These are phyloP conservation scores for Xiphophorus hellerii DNA, from an alignment of 2,113 vertebrate genomes.

Conservation along the genomic window DNA sequence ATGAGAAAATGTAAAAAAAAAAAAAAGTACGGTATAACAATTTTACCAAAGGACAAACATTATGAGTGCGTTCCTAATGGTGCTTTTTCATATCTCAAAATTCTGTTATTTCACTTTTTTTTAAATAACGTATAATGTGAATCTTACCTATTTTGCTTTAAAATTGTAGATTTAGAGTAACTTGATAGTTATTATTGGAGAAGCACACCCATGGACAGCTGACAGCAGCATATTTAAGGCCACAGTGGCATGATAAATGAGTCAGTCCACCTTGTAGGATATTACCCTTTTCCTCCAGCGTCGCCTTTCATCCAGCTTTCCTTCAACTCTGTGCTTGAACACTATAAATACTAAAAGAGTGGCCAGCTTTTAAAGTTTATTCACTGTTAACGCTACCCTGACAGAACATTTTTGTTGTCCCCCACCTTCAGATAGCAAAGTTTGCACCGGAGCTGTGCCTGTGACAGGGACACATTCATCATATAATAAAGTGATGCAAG, in stretches of 20 bases:
- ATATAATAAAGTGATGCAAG: conserved; percentile 73
- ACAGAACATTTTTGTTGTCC: conserved; percentile 49
- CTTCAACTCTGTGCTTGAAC: conserved; percentile 42
- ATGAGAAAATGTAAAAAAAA: neutral
- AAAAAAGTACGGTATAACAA: neutral
- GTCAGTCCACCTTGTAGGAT: conserved; percentile 55
- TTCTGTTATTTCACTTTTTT: conserved; percentile 4
- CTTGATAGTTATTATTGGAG: conserved; percentile 22
- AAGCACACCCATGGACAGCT: conserved; percentile 25
- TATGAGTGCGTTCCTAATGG: neutral
- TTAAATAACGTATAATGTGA: conserved; percentile 1
- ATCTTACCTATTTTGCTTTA: conserved; percentile 18
- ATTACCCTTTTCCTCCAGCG: conserved; percentile 59
- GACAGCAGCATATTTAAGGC: conserved; percentile 56
- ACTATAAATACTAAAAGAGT: conserved; percentile 67
- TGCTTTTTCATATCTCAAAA: neutral
- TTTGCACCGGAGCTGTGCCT: conserved; percentile 66
- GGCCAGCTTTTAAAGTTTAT: conserved; percentile 63
- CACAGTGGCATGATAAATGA: conserved; percentile 65
- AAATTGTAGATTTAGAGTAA: neutral
- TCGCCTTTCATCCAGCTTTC: conserved; percentile 43
- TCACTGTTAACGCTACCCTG: conserved; percentile 61
- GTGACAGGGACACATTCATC: conserved; percentile 77
- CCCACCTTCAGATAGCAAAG: conserved; percentile 35
- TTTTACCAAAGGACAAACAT: neutral